These are phyloP conservation scores for Drosophila eohydei DNA, from an alignment of 2,888 invertebrate species.

Conservation along the genomic window DNA sequence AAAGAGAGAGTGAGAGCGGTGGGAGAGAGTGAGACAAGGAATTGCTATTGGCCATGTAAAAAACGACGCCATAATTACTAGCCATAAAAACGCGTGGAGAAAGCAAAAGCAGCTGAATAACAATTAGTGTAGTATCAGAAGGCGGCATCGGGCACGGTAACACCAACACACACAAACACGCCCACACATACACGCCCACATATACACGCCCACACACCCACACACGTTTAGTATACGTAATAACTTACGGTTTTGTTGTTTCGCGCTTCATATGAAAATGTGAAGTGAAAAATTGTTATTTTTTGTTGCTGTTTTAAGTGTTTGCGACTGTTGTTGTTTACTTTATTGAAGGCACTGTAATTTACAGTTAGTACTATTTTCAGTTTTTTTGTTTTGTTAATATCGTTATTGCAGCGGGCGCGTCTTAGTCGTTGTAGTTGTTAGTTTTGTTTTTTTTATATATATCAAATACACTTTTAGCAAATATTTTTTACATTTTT, in stretches of 20 bases:
- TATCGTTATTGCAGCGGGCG: conserved; percentile 48
- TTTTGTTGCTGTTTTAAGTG: conserved; percentile 25
- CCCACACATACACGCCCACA: conserved; percentile 6
- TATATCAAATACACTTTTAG: conserved; percentile 74
- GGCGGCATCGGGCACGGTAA: conserved; percentile 34
- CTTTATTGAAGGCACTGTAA: conserved; percentile 73
- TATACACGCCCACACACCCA: neutral
- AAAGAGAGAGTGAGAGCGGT: conserved; percentile 7
- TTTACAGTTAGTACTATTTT: conserved; percentile 74
- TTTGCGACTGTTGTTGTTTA: conserved; percentile 52
- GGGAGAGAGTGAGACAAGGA: conserved; percentile 14
- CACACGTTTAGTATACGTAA: conserved; percentile 62
- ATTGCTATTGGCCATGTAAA: conserved; percentile 54
- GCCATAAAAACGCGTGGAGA: conserved; percentile 54
- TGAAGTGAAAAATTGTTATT: conserved; percentile 22
- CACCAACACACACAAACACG: conserved; percentile 11
- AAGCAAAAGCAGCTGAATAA: conserved; percentile 54
- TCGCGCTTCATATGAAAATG: conserved; percentile 44
- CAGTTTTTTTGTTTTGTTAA: conserved; percentile 31
- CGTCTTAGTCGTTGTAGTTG: conserved; percentile 38
- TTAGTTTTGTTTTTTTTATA: conserved; percentile 26
- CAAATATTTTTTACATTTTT: conserved; percentile 59
- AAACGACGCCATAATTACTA: conserved; percentile 65
- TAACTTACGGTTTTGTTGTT: conserved; percentile 64
- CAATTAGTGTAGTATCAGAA: conserved; percentile 60